Evolutionary conservation across 2,888 invertebrate species (phyloP), one percentile per base, ranked within the genome.

Genomic region (Parnassius smintheus): DNA sequence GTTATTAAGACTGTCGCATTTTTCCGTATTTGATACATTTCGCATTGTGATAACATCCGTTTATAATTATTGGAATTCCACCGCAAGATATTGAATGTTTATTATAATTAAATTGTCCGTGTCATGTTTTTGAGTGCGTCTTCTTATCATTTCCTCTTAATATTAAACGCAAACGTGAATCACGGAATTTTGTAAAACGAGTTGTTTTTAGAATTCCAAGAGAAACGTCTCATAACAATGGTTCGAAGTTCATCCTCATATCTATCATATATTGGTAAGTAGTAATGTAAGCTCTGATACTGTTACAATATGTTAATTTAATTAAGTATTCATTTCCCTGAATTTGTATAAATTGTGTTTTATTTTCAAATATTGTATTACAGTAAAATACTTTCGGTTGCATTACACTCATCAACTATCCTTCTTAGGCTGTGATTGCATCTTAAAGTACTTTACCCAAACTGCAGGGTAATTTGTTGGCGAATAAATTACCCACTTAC

Each of bases 91-190:
- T 60, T 57, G 60, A 13, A 53, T 64, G 56, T 60, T 64, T 49
- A 64, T 64, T 60, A 52, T 60, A 60, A 64, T 51, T 60, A 48
- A 48, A 25, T 49, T 59, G 49, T 59, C 56, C n/a, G 44, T 56
- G 56, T 52, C 45, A 52, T 52, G 48, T 59, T 55, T 48, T 56
- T 60, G 25, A 42, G 51, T 48, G 53, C 48, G 22, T 56, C 18
- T 52, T 57, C 53, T 64, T 64, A 64, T 64, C 56, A 57, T 48
- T 59, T 64, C 64, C 60, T 49, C 60, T 57, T 56, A 64, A 55
- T 56, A 18, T 60, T 64, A 49, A 49, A n/a, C 11, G 46, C 56
- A 18, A 49, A 46, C n/a, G 44, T 64, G 60, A 60, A 53, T 60
- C 53, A 56, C 49, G 42, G 12, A 41, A 51, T 55, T 35, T 55